Conservation (phyloP, 2,113 vertebrate genomes). For the Hemiscyllium ocellatum region DNA sequence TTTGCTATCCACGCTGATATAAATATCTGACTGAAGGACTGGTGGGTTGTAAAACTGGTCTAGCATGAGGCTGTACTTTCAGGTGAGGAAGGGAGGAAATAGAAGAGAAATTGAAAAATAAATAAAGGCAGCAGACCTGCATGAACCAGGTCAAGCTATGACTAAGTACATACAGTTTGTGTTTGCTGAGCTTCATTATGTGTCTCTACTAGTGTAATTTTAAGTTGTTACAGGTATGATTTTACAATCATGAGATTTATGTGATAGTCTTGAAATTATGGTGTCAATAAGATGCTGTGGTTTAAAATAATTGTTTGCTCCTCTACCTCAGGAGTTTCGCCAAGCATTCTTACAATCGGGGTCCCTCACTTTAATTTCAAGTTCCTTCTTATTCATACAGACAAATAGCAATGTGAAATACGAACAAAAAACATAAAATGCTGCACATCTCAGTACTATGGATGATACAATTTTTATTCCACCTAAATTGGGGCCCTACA, state of each 20-base stretch:
- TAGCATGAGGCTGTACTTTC: background rate
- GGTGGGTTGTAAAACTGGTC: background rate
- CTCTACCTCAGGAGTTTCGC: background rate
- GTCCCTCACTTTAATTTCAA: background rate
- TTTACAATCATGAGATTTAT: background rate
- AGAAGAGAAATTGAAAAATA: background rate
- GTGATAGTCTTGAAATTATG: background rate
- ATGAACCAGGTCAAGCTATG: background rate
- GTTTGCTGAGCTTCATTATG: background rate
- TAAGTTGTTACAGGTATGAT: background rate
- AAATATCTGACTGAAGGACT: background rate
- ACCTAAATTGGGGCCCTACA: background rate
- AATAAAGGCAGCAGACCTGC: background rate
- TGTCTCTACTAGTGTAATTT: background rate
- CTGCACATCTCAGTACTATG: background rate
- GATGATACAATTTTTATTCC: background rate
- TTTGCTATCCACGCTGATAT: background rate
- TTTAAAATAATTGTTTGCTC: background rate
- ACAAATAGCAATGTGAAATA: background rate
- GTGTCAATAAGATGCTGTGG: background rate
- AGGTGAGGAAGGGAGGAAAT: background rate
- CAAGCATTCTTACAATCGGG: background rate
- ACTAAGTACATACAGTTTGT: background rate
- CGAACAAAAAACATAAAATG: background rate
- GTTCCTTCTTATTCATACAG: background rate